These are phyloP conservation scores for Sycophaga agraensis DNA, from an alignment of 1,140 invertebrate species.

Conservation along the genomic window DNA sequence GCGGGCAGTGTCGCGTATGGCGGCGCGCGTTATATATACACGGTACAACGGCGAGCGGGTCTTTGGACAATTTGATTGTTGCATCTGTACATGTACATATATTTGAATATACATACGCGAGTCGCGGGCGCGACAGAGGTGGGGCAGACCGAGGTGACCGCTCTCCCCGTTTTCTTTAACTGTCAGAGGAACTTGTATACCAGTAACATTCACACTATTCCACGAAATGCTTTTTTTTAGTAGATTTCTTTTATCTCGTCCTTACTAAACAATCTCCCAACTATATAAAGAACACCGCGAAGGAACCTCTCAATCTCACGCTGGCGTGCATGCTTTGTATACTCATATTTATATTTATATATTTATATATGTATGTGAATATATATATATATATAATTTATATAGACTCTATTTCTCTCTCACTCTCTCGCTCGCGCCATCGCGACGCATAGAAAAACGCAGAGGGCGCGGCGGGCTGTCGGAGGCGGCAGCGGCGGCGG, in stretches of 20 bases:
- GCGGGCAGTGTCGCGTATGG: too few species aligned
- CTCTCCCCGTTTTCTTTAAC: conserved; percentile 45
- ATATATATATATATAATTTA: too few species aligned
- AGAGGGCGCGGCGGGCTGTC: too few species aligned
- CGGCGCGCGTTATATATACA: too few species aligned
- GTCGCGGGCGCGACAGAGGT: conserved; percentile 39
- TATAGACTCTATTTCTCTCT: too few species aligned
- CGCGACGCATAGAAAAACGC: too few species aligned
- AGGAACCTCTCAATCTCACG: background rate
- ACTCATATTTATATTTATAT: background rate
- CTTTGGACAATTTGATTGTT: background rate
- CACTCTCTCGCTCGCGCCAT: too few species aligned
- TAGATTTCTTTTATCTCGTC: background rate
- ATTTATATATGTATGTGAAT: too few species aligned
- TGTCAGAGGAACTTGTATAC: conserved; percentile 56
- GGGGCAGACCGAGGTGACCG: conserved; percentile 33
- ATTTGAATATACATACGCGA: too few species aligned
- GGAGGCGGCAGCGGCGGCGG: too few species aligned
- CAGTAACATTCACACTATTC: conserved; percentile 40
- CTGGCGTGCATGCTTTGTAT: background rate
- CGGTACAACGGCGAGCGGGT: too few species aligned
- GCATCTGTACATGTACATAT: too few species aligned
- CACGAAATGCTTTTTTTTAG: conserved; percentile 19
- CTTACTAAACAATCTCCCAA: background rate
- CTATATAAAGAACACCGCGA: background rate